Base-by-base conservation (phyloP, 37 sponge, comb jelly and placozoan species). In the Chondrosia reniformis region DNA sequence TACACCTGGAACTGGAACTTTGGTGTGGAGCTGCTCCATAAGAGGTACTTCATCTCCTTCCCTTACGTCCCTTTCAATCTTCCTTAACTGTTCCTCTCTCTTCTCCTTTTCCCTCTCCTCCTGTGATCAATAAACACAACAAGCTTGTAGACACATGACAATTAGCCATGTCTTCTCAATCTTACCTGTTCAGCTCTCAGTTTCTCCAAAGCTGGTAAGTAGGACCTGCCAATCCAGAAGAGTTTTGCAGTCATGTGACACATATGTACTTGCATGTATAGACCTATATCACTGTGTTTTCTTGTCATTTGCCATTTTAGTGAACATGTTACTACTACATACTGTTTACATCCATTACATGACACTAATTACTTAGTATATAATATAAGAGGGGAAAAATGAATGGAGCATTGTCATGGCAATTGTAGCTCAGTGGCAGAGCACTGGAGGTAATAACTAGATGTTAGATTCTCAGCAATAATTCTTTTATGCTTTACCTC, bases 151-250 rank as follows among this genome's bases (percentile, higher is more conserved):
- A 19, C 52, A 49, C 52, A 49, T 49, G 10, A 15, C 15, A 49
- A 49, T 49, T 49, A 19, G 52, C 10, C 52, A 49, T 10, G 10
- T 22, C n/a, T 12, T 61, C 25, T 61, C 8, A 24, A 22, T 61
- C 25, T 61, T 37, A 83, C 88, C 74, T 73, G 55, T 3, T 49
- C 36, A 28, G 52, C 40, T 39, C 71, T 76, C 44, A 87, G 61
- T 30, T 65, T 46, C 39, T 77, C 71, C 45, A 87, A 30, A 17
- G 75, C 83, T 39, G 88, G 88, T 32, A 63, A 56, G 36, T 87
- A 87, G 4, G 78, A 78, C n/a, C 84, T 83, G 57, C 33, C 21
- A 19, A 27, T 33, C 5, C 22, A 24, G 30, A 9, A 62, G 30
- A 27, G n/a, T n/a, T n/a, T n/a, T n/a, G 19, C 36, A 64, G 31